Percentiles rank a stretch among this genome's conserved stretches.
phyloP scores from a whole-genome alignment of 2,888 invertebrate species.

The Ecliptopera silaceata region DNA sequence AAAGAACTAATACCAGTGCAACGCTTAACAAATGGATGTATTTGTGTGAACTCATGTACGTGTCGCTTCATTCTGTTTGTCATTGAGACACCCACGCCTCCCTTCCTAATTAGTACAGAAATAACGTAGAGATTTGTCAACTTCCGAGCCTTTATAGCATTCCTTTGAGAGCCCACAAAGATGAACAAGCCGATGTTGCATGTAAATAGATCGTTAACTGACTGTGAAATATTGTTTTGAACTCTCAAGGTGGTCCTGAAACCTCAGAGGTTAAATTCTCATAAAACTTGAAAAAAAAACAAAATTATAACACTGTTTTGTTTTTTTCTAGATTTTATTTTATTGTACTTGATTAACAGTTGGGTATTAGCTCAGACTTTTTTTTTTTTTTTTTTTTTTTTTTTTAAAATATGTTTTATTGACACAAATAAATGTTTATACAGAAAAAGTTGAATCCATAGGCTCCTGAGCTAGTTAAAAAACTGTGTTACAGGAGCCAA shows the following conservation, averaged over 20 bases:
- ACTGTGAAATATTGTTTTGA: constrained; percentile 69
- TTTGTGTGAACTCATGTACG: constrained; percentile 50
- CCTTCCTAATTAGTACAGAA: constrained; percentile 80
- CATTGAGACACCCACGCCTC: constrained; percentile 61
- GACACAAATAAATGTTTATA: no score
- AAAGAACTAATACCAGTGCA: no score
- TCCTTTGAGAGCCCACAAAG: constrained; percentile 66
- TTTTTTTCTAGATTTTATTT: no score
- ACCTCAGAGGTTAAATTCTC: constrained; percentile 23
- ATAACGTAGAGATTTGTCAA: constrained; percentile 80
- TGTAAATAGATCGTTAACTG: constrained; percentile 75
- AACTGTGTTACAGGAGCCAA: no score
- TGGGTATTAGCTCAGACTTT: no score
- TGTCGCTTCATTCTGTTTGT: constrained; percentile 51
- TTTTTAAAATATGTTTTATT: no score
- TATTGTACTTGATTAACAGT: no score
- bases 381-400: no score
- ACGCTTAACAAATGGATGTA: constrained; percentile 58
- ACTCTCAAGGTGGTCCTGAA: constrained; percentile 62
- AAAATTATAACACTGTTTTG: no score
- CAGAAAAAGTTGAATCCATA: no score
- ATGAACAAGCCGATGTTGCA: constrained; percentile 50
- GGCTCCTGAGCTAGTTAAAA: no score
- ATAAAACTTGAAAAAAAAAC: no score
- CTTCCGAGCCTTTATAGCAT: constrained; percentile 75